Evolutionary conservation across 2,113 vertebrate genomes (phyloP).

Genomic region (Anseranas semipalmata): DNA sequence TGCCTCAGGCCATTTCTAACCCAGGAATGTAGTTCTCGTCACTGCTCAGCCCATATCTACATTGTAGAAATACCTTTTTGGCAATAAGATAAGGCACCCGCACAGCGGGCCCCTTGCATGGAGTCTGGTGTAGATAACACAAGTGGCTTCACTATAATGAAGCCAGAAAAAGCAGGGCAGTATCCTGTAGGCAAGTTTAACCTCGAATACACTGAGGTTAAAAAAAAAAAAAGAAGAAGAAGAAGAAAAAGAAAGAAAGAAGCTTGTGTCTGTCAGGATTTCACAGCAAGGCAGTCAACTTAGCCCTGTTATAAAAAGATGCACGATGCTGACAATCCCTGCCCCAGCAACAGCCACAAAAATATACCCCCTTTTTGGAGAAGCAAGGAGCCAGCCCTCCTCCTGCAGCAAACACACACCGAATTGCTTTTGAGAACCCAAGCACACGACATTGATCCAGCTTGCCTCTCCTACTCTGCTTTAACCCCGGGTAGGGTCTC

Average conservation of each 20-base stretch:
- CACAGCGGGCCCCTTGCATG: not conserved
- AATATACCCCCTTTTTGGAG: not conserved
- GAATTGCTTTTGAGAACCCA: not conserved
- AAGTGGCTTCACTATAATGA: not conserved
- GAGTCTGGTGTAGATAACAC: not conserved
- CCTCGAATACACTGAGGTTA: not conserved
- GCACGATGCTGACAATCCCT: accelerated
- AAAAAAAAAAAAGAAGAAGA: not conserved
- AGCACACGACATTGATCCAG: not conserved
- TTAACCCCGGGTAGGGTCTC: not conserved
- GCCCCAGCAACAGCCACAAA: accelerated
- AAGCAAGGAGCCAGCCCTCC: accelerated
- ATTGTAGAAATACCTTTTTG: conserved; percentile 37
- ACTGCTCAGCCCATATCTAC: not conserved
- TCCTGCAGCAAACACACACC: accelerated
- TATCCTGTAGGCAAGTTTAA: not conserved
- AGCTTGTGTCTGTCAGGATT: accelerated
- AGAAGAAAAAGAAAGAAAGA: not conserved
- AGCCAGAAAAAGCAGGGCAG: not conserved
- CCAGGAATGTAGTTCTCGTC: not conserved
- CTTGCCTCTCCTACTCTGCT: not conserved
- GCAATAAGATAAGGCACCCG: conserved; percentile 30
- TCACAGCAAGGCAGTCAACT: accelerated
- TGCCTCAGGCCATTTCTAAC: not conserved
- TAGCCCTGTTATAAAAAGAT: accelerated